phyloP scores from a whole-genome alignment of 2,113 vertebrate genomes.

The Paratilapia polleni region DNA sequence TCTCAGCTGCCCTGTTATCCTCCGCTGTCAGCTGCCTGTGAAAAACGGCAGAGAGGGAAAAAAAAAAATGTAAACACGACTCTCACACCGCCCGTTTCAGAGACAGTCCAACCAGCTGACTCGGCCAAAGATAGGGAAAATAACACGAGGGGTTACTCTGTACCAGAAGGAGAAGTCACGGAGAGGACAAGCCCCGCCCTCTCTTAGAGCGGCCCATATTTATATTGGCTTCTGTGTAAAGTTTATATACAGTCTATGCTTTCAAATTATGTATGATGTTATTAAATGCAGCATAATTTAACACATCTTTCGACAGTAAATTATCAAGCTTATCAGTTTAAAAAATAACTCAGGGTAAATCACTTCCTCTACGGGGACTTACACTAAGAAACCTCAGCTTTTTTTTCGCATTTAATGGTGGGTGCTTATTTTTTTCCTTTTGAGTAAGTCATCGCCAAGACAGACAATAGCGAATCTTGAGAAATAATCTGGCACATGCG shows the following conservation, averaged over 20 bases:
- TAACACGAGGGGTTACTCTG: neutral
- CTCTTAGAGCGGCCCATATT: too few relatives aligned
- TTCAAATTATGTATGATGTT: too few relatives aligned
- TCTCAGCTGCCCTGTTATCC: neutral
- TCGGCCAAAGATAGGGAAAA: conserved; percentile 38
- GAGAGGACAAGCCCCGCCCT: neutral
- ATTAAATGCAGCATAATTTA: neutral
- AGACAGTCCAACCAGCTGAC: neutral
- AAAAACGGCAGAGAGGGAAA: neutral
- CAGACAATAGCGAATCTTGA: conserved; percentile 17
- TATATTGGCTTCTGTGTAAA: too few relatives aligned
- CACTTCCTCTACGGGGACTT: neutral
- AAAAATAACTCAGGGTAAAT: neutral
- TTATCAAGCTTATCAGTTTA: neutral
- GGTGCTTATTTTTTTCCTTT: neutral
- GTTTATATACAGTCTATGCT: too few relatives aligned
- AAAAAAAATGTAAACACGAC: conserved; percentile 27
- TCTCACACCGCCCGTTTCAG: fast-evolving
- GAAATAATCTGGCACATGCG: neutral
- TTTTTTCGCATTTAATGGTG: neutral
- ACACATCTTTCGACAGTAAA: neutral
- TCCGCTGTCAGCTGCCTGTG: neutral
- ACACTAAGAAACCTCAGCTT: neutral
- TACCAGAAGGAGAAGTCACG: neutral
- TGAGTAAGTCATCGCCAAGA: neutral